Base-by-base conservation (phyloP, 2,888 invertebrate genomes). In the Cinara cedri region DNA sequence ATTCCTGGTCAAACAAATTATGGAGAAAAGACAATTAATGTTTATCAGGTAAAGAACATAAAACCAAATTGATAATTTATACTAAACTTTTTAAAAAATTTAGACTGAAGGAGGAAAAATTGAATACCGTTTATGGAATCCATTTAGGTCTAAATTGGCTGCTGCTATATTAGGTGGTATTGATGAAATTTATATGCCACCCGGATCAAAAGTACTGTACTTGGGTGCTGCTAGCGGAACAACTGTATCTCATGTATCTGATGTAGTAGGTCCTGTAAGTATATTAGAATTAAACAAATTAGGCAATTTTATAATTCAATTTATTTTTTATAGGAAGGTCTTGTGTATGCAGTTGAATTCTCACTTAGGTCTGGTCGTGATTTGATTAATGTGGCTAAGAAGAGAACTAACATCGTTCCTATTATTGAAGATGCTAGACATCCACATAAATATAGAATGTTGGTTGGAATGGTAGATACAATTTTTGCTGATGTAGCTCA, bases 401-500 rank as follows among this genome's bases (percentile, higher is more conserved):
- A 98, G 86, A 89, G 99, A 82, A 97, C 97, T 0, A 99, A 99
- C 86, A 95, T 99, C 83, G 96, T 99, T 85, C 99, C 99, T 9
- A 99, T 99, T 76, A 98, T 99, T 83, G 99, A 99, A 88, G 99
- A 99, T 86, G 99, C 99, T 0, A 90, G 99, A 84, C 98, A 99
- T 89, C 99, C 99, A 16, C 93, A 97, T 84, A 99, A 99, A 88
- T 99, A 99, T 88, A 90, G 99, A 86, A 99, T 99, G 99, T 88
- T 99, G 19, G 93, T 99, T 0, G 96, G 96, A 83, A 98, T 98
- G 96, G 98, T 99, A 0, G 99, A 99, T 86, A 93, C 94, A 1
- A 92, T 99, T 86, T 99, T 99, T 86, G 97, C 99, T 0, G 99
- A 99, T 86, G 99, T 99, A 0, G 99, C 99, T 0, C 99, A 99